These are phyloP conservation scores for Dastarcus helophoroides DNA, from an alignment of 2,888 invertebrate genomes.

Conservation along the genomic window DNA sequence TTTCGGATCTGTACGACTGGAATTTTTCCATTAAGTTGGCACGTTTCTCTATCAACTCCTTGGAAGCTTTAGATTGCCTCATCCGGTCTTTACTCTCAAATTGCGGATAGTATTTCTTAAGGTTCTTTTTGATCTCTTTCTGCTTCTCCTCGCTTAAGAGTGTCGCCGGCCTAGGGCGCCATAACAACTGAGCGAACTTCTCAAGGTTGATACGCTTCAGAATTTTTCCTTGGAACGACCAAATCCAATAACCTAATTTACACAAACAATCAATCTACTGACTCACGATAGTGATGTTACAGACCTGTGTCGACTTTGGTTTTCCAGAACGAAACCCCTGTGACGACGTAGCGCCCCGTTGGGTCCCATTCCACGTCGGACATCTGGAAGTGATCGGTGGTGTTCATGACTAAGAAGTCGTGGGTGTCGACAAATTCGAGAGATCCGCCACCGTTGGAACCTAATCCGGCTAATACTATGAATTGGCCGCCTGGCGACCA, in stretches of 20 bases:
- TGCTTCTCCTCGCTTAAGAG: constrained; percentile 74
- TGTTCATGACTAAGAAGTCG: constrained; percentile 91
- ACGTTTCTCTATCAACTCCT: constrained; percentile 89
- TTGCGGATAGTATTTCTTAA: constrained; percentile 92
- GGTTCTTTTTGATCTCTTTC: constrained; percentile 91
- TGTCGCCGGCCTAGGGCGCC: constrained; percentile 89
- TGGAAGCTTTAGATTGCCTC: constrained; percentile 83
- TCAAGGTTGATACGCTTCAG: constrained; percentile 77
- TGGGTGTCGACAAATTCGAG: constrained; percentile 92
- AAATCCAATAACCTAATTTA: constrained; percentile 79
- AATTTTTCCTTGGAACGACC: constrained; percentile 87
- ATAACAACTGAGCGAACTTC: constrained; percentile 86
- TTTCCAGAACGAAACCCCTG: constrained; percentile 91
- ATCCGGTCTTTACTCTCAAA: constrained; percentile 96
- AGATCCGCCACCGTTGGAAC: constrained; percentile 77
- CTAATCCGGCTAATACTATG: constrained; percentile 83
- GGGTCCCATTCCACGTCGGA: constrained; percentile 99
- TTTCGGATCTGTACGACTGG: constrained; percentile 66
- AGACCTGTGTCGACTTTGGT: constrained; percentile 67
- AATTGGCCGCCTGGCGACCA: constrained; percentile 96
- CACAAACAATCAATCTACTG: constrained; percentile 1
- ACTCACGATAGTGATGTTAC: not conserved
- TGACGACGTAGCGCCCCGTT: constrained; percentile 93
- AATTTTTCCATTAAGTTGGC: constrained; percentile 79
- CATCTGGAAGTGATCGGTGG: constrained; percentile 82